Evolutionary conservation across 2,888 invertebrate genomes (phyloP).

Genomic region (Heliconius charithonia): DNA sequence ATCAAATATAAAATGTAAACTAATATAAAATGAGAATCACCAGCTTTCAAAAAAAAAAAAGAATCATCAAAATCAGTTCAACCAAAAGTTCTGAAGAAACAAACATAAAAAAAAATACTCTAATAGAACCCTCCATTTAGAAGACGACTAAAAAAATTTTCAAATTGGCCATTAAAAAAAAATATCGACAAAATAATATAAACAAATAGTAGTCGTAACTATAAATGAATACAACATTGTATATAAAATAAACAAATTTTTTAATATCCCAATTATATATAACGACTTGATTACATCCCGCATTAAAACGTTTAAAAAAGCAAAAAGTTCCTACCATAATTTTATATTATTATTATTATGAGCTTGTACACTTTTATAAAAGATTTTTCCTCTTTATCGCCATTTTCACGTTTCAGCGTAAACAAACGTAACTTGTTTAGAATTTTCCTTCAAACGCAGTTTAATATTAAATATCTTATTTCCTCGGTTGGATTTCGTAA

Average conservation of each 20-base stretch:
- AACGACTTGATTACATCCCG: background rate
- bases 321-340: background rate
- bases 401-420: conserved; percentile 11
- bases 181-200: no score
- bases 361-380: background rate
- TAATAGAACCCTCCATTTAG: no score
- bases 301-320: conserved; percentile 4
- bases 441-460: conserved; percentile 1
- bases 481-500: conserved; percentile 14
- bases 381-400: conserved; percentile 7
- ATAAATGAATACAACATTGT: background rate
- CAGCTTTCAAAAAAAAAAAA: no score
- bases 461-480: conserved; percentile 25
- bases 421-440: conserved; percentile 25
- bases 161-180: no score
- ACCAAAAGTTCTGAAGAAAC: no score
- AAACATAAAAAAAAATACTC: no score
- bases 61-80: no score
- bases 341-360: conserved; percentile 10
- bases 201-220: background rate
- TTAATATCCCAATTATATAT: background rate
- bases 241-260: background rate
- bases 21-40: no score
- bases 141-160: no score
- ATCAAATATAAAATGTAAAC: no score